Evolutionary conservation across 2,113 vertebrate species (phyloP).

Genomic region (Phylloscopus whistleri): DNA sequence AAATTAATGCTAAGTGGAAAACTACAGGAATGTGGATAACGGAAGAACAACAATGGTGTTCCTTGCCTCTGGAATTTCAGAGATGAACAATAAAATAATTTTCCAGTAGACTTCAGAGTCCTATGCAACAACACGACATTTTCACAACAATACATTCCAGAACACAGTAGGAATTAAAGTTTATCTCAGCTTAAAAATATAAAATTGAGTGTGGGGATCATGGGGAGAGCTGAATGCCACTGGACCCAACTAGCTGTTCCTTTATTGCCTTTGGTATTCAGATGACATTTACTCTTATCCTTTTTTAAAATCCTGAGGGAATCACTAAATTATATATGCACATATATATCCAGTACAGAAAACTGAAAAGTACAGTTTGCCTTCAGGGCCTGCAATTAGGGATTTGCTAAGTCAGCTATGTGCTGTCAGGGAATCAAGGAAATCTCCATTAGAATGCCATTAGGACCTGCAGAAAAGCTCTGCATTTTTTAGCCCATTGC

Average conservation of each 20-base stretch:
- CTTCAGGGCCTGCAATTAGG: constrained; percentile 55
- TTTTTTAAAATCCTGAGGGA: constrained; percentile 38
- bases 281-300: constrained; percentile 46
- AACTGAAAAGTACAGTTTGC: constrained; percentile 48
- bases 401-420: constrained; percentile 57
- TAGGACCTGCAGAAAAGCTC: constrained; percentile 35
- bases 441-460: constrained; percentile 51
- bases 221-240: not conserved
- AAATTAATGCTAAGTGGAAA: not conserved
- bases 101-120: not conserved
- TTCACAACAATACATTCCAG: not conserved
- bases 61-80: not conserved
- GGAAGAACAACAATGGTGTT: not conserved
- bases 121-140: not conserved
- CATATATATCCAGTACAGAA: constrained; percentile 30
- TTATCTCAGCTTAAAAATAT: not conserved
- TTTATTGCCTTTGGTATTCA: constrained; percentile 54
- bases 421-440: constrained; percentile 39
- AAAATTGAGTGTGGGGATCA: not conserved
- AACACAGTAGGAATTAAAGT: not conserved
- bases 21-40: not conserved
- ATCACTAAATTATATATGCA: constrained; percentile 55
- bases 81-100: not conserved
- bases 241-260: constrained; percentile 4
- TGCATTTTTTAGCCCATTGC: constrained; percentile 4